phyloP scores from a whole-genome alignment of 2,113 vertebrate genomes.

The Chelonoidis abingdonii region DNA sequence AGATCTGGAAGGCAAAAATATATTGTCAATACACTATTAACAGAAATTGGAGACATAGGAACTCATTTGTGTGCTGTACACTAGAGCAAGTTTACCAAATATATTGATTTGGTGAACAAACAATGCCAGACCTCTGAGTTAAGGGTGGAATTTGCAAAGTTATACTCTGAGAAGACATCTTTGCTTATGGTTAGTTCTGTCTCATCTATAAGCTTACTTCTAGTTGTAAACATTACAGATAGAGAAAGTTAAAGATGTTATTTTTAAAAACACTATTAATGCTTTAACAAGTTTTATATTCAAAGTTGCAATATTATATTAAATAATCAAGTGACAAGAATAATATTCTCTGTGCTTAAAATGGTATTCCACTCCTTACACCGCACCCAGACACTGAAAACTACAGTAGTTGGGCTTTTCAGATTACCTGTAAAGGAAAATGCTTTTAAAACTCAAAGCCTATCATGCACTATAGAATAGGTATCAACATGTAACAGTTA shows the following conservation, averaged over 20 bases:
- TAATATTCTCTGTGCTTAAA: neutral
- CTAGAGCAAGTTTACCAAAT: neutral
- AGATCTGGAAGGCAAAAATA: constrained; percentile 36
- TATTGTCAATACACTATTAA: constrained; percentile 45
- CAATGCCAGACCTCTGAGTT: neutral
- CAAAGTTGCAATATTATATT: neutral
- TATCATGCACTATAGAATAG: rapidly evolving
- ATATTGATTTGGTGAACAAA: neutral
- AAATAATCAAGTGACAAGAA: neutral
- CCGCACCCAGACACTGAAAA: neutral
- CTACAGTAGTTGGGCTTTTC: neutral
- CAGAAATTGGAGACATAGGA: neutral
- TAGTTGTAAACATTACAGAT: neutral
- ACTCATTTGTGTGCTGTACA: neutral
- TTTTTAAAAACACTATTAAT: neutral
- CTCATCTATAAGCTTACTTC: neutral
- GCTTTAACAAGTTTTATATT: neutral
- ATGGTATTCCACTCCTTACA: neutral
- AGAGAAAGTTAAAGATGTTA: neutral
- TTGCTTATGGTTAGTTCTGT: neutral
- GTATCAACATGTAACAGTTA: neutral
- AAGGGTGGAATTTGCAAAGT: neutral
- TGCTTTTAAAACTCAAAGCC: neutral
- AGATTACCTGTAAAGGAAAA: neutral
- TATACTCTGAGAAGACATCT: neutral